These are phyloP conservation scores for Notodonta ziczac DNA, from an alignment of 2,888 invertebrate species.

Conservation along the genomic window DNA sequence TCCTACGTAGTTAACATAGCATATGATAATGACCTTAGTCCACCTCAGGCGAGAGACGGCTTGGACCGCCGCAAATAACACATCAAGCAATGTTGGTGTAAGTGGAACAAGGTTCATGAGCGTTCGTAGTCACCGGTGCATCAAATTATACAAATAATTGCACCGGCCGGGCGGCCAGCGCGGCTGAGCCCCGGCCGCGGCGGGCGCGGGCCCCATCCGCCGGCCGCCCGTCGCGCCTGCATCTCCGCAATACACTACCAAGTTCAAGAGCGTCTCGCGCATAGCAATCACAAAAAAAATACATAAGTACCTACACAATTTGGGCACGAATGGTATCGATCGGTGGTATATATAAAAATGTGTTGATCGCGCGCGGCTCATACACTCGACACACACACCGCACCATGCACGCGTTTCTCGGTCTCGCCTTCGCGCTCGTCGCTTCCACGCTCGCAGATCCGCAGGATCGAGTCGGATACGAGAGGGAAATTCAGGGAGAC, in stretches of 20 bases:
- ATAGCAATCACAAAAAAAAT: constrained; percentile 63
- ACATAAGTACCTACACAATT: constrained; percentile 64
- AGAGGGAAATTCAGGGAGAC: constrained; percentile 67
- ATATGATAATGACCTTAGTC: constrained; percentile 15
- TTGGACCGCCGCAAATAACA: constrained; percentile 64
- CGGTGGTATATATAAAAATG: constrained; percentile 79
- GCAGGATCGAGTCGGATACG: constrained; percentile 71
- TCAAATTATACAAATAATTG: constrained; percentile 65
- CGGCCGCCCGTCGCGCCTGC: constrained; percentile 38
- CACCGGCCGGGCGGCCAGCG: constrained; percentile 39
- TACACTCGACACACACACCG: constrained; percentile 72
- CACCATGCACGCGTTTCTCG: constrained; percentile 80
- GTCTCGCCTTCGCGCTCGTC: constrained; percentile 64
- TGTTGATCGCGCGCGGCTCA: constrained; percentile 77
- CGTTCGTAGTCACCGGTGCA: constrained; percentile 67
- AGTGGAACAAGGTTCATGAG: constrained; percentile 81
- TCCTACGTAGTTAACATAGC: too few relatives aligned
- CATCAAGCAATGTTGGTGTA: constrained; percentile 64
- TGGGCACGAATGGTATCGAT: constrained; percentile 79
- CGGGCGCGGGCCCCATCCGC: constrained; percentile 34
- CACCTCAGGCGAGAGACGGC: constrained; percentile 56
- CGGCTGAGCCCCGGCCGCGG: constrained; percentile 20
- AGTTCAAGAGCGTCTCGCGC: constrained; percentile 71
- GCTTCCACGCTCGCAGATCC: constrained; percentile 56
- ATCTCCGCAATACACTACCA: constrained; percentile 59